Evolutionary conservation across 2,113 vertebrate species (phyloP).

Genomic region (Balaenoptera acutorostrata): DNA sequence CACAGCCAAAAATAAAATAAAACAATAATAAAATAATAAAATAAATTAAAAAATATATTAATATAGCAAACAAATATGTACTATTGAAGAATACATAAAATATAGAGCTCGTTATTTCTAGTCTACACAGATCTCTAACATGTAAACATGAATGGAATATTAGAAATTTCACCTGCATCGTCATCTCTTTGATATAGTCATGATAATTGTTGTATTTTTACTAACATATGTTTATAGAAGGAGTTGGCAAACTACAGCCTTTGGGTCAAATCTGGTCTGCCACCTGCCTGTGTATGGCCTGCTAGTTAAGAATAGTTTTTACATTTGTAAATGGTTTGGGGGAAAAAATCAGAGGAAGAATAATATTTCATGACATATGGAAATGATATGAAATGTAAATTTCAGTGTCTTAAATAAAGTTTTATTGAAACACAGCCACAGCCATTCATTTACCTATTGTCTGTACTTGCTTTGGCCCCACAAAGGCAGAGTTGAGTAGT

Average conservation of each 20-base stretch:
- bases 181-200: not conserved
- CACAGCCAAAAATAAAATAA: no score
- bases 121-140: not conserved
- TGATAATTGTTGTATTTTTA: conserved; percentile 13
- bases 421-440: not conserved
- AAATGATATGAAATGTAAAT: conserved; percentile 40
- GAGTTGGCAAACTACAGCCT: conserved; percentile 4
- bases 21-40: no score
- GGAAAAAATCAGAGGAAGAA: not conserved
- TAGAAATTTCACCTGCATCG: not conserved
- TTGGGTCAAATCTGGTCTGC: conserved; percentile 33
- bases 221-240: not conserved
- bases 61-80: not conserved
- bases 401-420: not conserved
- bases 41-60: not conserved
- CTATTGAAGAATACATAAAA: not conserved
- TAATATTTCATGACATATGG: not conserved
- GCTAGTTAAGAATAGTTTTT: conserved; percentile 5
- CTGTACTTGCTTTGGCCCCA: not conserved
- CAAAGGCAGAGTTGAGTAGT: not conserved
- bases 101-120: not conserved
- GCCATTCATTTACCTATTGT: not conserved
- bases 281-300: conserved; percentile 31
- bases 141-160: not conserved
- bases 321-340: not conserved